A percentile compares a stretch with the other conserved stretches of the same genome.
Evolutionary conservation across 2,888 invertebrate genomes (phyloP).

Genomic region (Seladonia tumulorum): DNA sequence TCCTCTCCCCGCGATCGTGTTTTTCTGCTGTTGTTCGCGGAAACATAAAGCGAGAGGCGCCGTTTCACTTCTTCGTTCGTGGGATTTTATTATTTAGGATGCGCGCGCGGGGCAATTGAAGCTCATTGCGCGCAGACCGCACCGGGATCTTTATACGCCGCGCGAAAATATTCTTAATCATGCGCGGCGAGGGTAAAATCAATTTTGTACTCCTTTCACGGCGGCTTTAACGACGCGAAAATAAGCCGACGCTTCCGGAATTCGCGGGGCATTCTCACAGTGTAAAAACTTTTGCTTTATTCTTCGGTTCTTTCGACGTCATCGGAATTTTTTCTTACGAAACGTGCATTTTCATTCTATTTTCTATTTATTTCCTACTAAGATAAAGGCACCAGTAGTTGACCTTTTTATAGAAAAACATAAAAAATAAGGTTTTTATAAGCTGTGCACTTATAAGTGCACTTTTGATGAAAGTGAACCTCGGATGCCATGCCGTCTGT

Average conservation of each 20-base stretch:
- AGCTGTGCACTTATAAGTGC: no score
- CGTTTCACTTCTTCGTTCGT: background rate
- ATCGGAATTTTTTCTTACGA: no score
- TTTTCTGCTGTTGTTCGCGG: background rate
- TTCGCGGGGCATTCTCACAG: no score
- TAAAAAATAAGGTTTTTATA: no score
- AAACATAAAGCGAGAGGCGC: background rate
- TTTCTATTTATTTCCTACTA: no score
- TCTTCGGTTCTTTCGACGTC: background rate
- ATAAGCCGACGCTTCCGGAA: no score
- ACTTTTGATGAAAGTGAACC: no score
- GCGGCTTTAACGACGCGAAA: background rate
- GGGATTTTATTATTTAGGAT: background rate
- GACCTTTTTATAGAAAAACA: no score
- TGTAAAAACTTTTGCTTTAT: background rate
- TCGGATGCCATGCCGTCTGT: no score
- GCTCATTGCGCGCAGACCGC: background rate
- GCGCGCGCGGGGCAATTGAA: background rate
- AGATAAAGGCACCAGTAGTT: no score
- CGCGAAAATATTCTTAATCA: background rate
- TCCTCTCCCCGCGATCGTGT: background rate
- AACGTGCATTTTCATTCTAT: no score
- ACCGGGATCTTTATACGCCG: background rate
- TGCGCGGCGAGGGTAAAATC: background rate
- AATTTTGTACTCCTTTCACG: background rate